These are phyloP conservation scores for Notoglanidium macrostoma DNA, from an alignment of 2,797 vertebrate genomes.

Conservation along the genomic window DNA sequence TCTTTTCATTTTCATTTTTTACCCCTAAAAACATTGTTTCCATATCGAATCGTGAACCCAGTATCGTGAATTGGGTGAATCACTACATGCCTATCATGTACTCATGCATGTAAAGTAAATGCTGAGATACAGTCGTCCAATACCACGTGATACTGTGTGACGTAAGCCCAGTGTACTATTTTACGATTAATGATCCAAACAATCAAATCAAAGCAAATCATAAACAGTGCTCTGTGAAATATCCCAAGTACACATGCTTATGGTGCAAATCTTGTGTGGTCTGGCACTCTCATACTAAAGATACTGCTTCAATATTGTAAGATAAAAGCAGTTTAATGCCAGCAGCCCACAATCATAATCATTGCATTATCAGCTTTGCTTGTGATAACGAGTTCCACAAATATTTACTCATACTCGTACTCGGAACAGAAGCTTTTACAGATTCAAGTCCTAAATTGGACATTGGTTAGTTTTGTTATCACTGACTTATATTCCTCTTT, in stretches of 20 bases:
- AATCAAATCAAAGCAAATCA: neutral
- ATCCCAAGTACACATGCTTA: neutral
- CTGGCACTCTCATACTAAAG: neutral
- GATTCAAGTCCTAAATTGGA: slow-evolving; percentile 1
- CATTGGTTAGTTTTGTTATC: neutral
- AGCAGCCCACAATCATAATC: neutral
- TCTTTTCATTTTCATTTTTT: no score
- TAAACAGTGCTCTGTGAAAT: neutral
- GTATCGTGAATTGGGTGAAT: no score
- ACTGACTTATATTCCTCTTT: no score
- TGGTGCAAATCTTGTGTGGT: neutral
- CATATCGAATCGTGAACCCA: no score
- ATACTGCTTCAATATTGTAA: neutral
- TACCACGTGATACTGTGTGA: neutral
- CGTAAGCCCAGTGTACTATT: neutral
- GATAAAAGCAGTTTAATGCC: neutral
- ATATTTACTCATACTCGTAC: neutral
- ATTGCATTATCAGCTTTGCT: neutral
- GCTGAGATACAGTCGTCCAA: neutral
- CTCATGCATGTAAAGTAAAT: neutral
- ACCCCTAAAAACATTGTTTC: no score
- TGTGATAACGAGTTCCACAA: neutral
- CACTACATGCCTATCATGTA: no score
- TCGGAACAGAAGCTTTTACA: neutral
- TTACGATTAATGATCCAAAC: neutral